phyloP scores from a whole-genome alignment of 2,797 vertebrate species.

The Rachycentron canadum region DNA sequence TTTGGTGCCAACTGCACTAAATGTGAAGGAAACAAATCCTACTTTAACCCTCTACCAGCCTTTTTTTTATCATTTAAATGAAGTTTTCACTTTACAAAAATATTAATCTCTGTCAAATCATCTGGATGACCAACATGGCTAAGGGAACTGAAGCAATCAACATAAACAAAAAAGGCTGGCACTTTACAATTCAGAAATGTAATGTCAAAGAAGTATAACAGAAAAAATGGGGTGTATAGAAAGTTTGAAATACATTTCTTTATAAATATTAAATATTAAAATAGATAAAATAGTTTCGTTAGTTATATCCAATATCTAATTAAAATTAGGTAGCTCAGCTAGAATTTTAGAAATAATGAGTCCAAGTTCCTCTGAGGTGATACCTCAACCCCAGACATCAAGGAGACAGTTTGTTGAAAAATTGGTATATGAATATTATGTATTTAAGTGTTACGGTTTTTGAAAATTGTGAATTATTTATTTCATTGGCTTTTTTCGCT shows the following conservation, averaged over 20 bases:
- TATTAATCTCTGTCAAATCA: not conserved
- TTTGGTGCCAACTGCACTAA: slow-evolving; percentile 54
- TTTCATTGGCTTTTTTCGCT: too few relatives aligned
- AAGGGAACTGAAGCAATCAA: too few relatives aligned
- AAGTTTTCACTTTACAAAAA: not conserved
- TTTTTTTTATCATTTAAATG: not conserved
- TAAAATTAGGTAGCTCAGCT: not conserved
- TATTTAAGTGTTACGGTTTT: not conserved
- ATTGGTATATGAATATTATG: not conserved
- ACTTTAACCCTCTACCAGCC: not conserved
- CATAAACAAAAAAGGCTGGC: too few relatives aligned
- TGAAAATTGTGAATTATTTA: not conserved
- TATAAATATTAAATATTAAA: too few relatives aligned
- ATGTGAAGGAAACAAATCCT: slow-evolving; percentile 29
- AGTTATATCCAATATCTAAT: not conserved
- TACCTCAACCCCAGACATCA: not conserved
- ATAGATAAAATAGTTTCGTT: not conserved
- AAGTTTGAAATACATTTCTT: not conserved
- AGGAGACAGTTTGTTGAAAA: too few relatives aligned
- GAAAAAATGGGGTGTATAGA: not conserved
- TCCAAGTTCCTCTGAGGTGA: not conserved
- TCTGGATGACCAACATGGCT: not conserved
- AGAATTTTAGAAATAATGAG: not conserved
- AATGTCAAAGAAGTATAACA: not conserved
- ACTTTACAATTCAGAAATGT: not conserved